phyloP scores from a whole-genome alignment of 1,140 invertebrate genomes.

The Drosophila pseudoananassae region DNA sequence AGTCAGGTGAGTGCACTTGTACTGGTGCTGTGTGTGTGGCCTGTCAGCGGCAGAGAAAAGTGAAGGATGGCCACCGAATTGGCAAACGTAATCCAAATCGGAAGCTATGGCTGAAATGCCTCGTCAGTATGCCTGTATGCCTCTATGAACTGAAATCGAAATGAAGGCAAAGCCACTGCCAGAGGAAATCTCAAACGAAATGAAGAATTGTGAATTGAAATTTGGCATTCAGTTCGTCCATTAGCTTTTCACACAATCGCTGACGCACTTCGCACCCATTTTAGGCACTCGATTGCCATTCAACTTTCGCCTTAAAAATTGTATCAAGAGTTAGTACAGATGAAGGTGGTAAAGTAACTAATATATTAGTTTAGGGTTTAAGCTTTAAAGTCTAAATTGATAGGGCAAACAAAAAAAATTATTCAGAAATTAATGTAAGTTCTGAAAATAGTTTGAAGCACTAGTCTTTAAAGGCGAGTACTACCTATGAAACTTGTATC shows the following conservation, averaged over 20 bases:
- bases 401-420: not conserved
- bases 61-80: slow-evolving; percentile 53
- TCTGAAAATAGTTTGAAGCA: not conserved
- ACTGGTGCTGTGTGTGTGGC: slow-evolving; percentile 22
- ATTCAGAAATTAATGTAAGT: slow-evolving; percentile 9
- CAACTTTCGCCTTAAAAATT: slow-evolving; percentile 48
- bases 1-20: slow-evolving; percentile 8
- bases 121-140: too few species aligned
- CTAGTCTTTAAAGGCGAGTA: too few species aligned
- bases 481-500: not conserved
- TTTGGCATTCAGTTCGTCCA: slow-evolving; percentile 47
- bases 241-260: slow-evolving; percentile 65
- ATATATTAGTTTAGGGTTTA: not conserved
- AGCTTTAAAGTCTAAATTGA: not conserved
- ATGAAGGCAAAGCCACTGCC: slow-evolving; percentile 4
- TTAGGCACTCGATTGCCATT: slow-evolving; percentile 28
- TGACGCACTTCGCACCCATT: slow-evolving; percentile 60
- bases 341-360: slow-evolving; percentile 7
- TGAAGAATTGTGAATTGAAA: slow-evolving; percentile 47
- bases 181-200: slow-evolving; percentile 25
- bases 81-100: slow-evolving; percentile 33
- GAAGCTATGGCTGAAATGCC: slow-evolving; percentile 1
- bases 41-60: slow-evolving; percentile 25
- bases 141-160: not conserved
- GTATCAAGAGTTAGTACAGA: slow-evolving; percentile 19